A percentile compares a stretch with the other conserved stretches of the same genome.
phyloP scores from a whole-genome alignment of 2,888 invertebrate species.

The Ptilodon capucinus region DNA sequence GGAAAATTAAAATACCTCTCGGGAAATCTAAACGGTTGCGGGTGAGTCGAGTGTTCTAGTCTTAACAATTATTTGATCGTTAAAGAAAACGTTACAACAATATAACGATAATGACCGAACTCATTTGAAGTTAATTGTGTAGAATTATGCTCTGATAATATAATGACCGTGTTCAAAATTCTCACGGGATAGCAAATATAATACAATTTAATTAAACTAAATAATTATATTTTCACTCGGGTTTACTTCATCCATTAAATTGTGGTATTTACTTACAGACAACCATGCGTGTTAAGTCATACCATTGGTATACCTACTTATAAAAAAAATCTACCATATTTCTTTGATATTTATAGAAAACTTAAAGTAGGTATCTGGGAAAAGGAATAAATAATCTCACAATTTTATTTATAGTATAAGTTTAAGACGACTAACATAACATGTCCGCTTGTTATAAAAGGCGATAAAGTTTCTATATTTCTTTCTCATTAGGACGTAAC shows the following conservation, averaged over 20 bases:
- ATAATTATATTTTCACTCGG: too few species aligned
- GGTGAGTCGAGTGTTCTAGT: not conserved
- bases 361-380: too few species aligned
- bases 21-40: not conserved
- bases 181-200: not conserved
- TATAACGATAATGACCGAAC: constrained; percentile 12
- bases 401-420: not conserved
- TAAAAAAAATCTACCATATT: too few species aligned
- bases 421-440: not conserved
- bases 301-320: too few species aligned
- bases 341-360: too few species aligned
- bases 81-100: constrained; percentile 13
- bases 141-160: not conserved
- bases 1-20: not conserved
- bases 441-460: not conserved
- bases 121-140: constrained; percentile 22
- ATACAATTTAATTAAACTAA: not conserved
- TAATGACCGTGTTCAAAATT: not conserved
- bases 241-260: too few species aligned
- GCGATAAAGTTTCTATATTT: not conserved
- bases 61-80: constrained; percentile 20
- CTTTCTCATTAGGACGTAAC: not conserved
- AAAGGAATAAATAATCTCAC: too few species aligned
- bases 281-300: too few species aligned
- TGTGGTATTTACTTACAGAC: too few species aligned